phyloP scores from a whole-genome alignment of 2,888 invertebrate genomes.

The Sinhomidia bicolor region DNA sequence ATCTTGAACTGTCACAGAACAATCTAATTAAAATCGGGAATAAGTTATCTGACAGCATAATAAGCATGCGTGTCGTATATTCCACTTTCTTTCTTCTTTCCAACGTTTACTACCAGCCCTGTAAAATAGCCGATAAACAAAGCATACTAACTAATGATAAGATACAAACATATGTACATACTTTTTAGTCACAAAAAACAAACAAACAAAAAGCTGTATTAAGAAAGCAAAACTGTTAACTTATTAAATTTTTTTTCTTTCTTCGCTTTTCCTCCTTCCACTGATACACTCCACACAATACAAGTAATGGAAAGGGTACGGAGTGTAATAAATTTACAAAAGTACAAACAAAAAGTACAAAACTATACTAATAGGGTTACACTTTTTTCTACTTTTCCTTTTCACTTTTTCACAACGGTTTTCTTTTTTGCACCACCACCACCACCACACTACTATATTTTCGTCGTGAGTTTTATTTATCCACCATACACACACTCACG shows the following conservation, averaged over 20 bases:
- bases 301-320: background rate
- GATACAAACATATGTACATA: too few species aligned
- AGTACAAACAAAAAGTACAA: constrained; percentile 36
- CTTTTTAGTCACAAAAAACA: background rate
- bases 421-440: background rate
- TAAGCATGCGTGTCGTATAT: background rate
- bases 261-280: background rate
- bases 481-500: background rate
- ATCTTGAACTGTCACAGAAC: background rate
- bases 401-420: background rate
- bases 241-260: background rate
- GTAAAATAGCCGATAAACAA: too few species aligned
- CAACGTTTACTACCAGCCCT: too few species aligned
- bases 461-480: constrained; percentile 18
- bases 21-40: background rate
- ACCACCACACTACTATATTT: background rate
- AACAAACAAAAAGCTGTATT: background rate
- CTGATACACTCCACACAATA: background rate
- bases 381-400: background rate
- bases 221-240: background rate
- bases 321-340: constrained; percentile 26
- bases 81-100: background rate
- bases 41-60: background rate
- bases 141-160: background rate
- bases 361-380: constrained; percentile 20